Conservation (phyloP, 2,888 invertebrate species). For the Drosophila siamana region DNA sequence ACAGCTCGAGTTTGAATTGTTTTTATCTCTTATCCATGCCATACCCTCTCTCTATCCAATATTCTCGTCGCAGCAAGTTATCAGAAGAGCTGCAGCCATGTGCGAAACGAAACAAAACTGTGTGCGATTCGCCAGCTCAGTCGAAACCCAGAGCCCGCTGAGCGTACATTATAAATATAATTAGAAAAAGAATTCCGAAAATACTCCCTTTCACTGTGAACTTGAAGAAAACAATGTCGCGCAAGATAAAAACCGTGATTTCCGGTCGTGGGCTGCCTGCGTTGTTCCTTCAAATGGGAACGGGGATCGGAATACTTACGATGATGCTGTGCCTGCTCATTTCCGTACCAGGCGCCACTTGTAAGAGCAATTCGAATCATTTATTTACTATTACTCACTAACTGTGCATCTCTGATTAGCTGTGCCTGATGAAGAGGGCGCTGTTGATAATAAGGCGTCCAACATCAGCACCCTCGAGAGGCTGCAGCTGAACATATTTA, state of each 20-base stretch:
- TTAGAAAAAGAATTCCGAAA: constrained; percentile 27
- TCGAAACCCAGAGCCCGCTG: constrained; percentile 51
- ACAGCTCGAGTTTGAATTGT: not conserved
- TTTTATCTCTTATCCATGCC: constrained; percentile 35
- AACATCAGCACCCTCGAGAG: constrained; percentile 71
- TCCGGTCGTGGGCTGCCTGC: constrained; percentile 70
- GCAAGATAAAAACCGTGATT: constrained; percentile 76
- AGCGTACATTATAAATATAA: constrained; percentile 35
- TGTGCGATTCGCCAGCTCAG: constrained; percentile 50
- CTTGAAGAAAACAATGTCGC: constrained; percentile 63
- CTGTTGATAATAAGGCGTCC: constrained; percentile 2
- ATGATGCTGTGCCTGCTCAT: constrained; percentile 36
- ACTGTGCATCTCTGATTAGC: constrained; percentile 26
- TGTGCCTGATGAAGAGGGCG: constrained; percentile 4
- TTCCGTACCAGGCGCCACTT: constrained; percentile 71
- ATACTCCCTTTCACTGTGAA: constrained; percentile 38
- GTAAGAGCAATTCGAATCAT: constrained; percentile 53
- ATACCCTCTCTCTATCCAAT: not conserved
- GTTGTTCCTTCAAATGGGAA: constrained; percentile 29
- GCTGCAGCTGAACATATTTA: constrained; percentile 85
- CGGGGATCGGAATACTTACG: constrained; percentile 15
- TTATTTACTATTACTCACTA: not conserved
- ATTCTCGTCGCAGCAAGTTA: constrained; percentile 20
- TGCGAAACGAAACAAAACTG: constrained; percentile 36
- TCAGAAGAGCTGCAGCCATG: constrained; percentile 48